Conservation (phyloP, 2,888 invertebrate species). For the Odontomyia ornata region DNA sequence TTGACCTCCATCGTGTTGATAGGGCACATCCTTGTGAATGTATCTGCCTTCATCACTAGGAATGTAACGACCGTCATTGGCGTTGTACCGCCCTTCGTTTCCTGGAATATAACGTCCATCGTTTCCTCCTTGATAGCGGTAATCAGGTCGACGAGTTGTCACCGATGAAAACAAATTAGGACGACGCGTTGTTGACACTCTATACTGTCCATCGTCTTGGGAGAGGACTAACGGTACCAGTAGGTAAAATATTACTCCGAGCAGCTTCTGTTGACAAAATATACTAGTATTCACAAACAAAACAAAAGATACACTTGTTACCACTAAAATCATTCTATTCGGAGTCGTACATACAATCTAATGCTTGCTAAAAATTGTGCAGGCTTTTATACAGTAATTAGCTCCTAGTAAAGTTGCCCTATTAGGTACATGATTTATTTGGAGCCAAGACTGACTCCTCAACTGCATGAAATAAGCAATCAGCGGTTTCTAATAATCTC, state of each 20-base stretch:
- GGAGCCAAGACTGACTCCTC: background rate
- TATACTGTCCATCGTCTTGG: conserved; percentile 65
- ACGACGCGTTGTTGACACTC: conserved; percentile 54
- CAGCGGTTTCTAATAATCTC: background rate
- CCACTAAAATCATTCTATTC: too few relatives aligned
- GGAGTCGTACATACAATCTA: too few relatives aligned
- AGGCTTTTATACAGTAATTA: conserved; percentile 37
- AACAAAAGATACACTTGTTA: too few relatives aligned
- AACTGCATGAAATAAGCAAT: background rate
- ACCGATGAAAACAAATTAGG: too few relatives aligned
- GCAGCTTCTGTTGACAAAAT: background rate
- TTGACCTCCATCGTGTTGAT: conserved; percentile 55
- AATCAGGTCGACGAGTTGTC: conserved; percentile 12
- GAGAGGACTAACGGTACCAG: background rate
- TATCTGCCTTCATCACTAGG: conserved; percentile 67
- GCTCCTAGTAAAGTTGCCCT: conserved; percentile 23
- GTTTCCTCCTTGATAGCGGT: conserved; percentile 43
- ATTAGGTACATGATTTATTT: conserved; percentile 25
- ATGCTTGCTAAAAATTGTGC: background rate
- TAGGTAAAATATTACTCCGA: background rate
- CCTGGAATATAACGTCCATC: conserved; percentile 59
- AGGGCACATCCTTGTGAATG: conserved; percentile 64
- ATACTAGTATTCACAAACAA: too few relatives aligned
- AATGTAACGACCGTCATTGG: conserved; percentile 64
- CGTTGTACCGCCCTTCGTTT: conserved; percentile 35